phyloP scores from a whole-genome alignment of 2,888 invertebrate genomes.

The Pandemis corylana region DNA sequence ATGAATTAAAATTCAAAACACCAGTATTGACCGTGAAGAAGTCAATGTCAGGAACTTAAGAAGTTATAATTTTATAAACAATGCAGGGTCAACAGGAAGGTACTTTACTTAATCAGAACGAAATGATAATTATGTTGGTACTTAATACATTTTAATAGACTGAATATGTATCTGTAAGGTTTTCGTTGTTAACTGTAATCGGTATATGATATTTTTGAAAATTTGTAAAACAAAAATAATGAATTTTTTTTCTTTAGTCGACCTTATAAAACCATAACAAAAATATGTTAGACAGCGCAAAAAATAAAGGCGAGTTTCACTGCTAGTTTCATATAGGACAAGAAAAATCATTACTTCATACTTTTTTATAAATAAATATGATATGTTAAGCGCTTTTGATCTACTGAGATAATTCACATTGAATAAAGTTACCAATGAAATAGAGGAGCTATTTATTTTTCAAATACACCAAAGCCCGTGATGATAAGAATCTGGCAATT shows the following conservation, averaged over 20 bases:
- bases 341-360: too few species aligned
- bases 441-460: background rate
- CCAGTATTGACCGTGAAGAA: constrained; percentile 24
- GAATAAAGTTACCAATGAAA: background rate
- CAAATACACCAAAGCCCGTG: background rate
- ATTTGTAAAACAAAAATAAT: too few species aligned
- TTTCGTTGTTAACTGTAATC: too few species aligned
- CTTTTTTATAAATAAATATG: too few species aligned
- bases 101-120: background rate
- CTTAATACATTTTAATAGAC: background rate
- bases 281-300: too few species aligned
- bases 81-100: background rate
- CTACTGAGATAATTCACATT: background rate
- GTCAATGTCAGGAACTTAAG: constrained; percentile 20
- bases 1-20: constrained; percentile 29
- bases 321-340: too few species aligned
- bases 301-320: too few species aligned
- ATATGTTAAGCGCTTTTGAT: background rate
- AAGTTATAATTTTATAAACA: background rate
- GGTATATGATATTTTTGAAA: too few species aligned
- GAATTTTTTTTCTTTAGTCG: too few species aligned
- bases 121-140: background rate
- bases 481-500: constrained; percentile 39
- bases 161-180: too few species aligned
- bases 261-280: too few species aligned